These are phyloP conservation scores for Hyphantria cunea DNA, from an alignment of 1,140 invertebrate species.

Conservation along the genomic window DNA sequence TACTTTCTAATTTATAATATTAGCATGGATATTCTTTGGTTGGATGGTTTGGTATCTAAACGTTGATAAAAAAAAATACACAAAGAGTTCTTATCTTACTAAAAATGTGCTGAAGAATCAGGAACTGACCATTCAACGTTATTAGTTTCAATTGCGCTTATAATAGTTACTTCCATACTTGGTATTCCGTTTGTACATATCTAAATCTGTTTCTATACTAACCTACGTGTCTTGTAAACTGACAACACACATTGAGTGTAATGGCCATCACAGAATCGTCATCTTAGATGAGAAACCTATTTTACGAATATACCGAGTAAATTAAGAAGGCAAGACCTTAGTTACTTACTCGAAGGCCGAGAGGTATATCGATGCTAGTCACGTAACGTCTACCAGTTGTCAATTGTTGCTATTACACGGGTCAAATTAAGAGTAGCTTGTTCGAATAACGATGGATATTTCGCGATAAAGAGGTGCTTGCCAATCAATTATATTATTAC, in stretches of 20 bases:
- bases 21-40: too few species aligned
- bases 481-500: conserved; percentile 3
- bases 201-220: too few species aligned
- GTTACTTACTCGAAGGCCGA: conserved; percentile 1
- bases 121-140: too few species aligned
- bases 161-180: too few species aligned
- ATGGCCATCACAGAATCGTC: conserved; percentile 34
- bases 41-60: too few species aligned
- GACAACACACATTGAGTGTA: conserved; percentile 31
- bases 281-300: conserved; percentile 23
- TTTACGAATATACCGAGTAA: conserved; percentile 1
- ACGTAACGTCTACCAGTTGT: conserved; percentile 21
- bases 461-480: neutral
- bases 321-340: conserved; percentile 19
- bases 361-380: conserved; percentile 8
- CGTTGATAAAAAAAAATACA: too few species aligned
- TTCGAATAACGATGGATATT: conserved; percentile 11
- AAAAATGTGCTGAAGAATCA: too few species aligned
- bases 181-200: too few species aligned
- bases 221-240: conserved; percentile 40
- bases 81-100: too few species aligned
- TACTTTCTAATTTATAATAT: too few species aligned
- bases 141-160: too few species aligned
- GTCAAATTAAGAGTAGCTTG: conserved; percentile 18
- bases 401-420: conserved; percentile 25